These are phyloP conservation scores for Acarapis woodi DNA, from an alignment of 1,140 invertebrate genomes.

Conservation along the genomic window DNA sequence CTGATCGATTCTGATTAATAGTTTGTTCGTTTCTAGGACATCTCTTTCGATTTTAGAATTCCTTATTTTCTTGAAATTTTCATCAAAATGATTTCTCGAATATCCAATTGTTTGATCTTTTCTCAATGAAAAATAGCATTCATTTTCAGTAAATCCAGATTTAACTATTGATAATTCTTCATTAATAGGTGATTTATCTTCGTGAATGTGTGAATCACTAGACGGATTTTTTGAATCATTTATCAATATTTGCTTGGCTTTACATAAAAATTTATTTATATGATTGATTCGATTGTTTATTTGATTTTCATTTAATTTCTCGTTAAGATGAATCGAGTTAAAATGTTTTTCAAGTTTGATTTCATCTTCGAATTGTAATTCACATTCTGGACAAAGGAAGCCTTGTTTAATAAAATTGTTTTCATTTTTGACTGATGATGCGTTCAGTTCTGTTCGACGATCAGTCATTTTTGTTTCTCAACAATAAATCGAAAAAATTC, in stretches of 20 bases:
- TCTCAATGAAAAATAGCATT: slow-evolving; percentile 4
- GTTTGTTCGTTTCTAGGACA: slow-evolving; percentile 76
- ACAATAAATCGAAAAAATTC: no score
- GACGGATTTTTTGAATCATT: slow-evolving; percentile 10
- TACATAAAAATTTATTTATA: no score
- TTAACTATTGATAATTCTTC: slow-evolving; percentile 2
- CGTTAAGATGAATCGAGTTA: slow-evolving; percentile 49
- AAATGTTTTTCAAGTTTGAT: slow-evolving; percentile 54
- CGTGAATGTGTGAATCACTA: not conserved
- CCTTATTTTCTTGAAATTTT: slow-evolving; percentile 40
- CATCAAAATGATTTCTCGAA: slow-evolving; percentile 31
- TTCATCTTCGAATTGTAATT: slow-evolving; percentile 52
- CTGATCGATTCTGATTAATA: slow-evolving; percentile 74
- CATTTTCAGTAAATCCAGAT: not conserved
- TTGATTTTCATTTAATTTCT: no score
- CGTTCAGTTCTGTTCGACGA: no score
- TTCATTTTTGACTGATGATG: no score
- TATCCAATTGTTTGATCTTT: slow-evolving; percentile 19
- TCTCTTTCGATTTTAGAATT: slow-evolving; percentile 46
- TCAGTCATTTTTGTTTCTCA: no score
- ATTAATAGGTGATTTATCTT: not conserved
- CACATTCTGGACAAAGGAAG: slow-evolving; percentile 73
- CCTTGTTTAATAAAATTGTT: slow-evolving; percentile 46
- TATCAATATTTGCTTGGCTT: not conserved
- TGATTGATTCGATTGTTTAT: no score